These are phyloP conservation scores for Sciaenops ocellatus DNA, from an alignment of 2,797 vertebrate genomes.

Conservation along the genomic window DNA sequence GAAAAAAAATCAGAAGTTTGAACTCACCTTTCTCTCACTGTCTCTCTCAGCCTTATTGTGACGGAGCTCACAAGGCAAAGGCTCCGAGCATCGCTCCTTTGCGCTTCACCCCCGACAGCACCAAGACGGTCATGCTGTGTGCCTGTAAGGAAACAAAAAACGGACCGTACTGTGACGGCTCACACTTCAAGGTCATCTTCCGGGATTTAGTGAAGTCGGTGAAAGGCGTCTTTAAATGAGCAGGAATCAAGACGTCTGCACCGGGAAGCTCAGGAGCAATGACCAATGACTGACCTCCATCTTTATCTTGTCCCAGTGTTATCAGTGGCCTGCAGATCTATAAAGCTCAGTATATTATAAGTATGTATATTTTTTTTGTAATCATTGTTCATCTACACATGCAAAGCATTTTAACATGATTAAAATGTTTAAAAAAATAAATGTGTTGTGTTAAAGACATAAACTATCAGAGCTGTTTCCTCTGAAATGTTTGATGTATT, in stretches of 20 bases:
- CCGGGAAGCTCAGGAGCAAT: neutral
- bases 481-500: neutral
- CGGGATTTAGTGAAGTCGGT: constrained; percentile 60
- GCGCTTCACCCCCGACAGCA: constrained; percentile 83
- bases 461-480: no score
- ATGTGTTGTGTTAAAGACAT: no score
- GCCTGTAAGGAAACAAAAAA: constrained; percentile 88
- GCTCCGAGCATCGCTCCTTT: constrained; percentile 82
- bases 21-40: neutral
- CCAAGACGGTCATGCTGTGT: constrained; percentile 79
- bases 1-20: neutral
- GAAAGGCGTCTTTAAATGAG: constrained; percentile 75
- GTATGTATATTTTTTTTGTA: neutral
- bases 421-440: no score
- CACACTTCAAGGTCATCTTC: constrained; percentile 81
- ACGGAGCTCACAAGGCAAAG: constrained; percentile 84
- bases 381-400: neutral
- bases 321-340: neutral
- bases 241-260: neutral
- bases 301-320: neutral
- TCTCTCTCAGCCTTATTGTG: constrained; percentile 88
- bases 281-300: no score
- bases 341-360: neutral
- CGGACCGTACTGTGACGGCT: constrained; percentile 88
- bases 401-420: no score